Conservation (phyloP, 2,113 vertebrate genomes). For the Nannospalax galili region DNA sequence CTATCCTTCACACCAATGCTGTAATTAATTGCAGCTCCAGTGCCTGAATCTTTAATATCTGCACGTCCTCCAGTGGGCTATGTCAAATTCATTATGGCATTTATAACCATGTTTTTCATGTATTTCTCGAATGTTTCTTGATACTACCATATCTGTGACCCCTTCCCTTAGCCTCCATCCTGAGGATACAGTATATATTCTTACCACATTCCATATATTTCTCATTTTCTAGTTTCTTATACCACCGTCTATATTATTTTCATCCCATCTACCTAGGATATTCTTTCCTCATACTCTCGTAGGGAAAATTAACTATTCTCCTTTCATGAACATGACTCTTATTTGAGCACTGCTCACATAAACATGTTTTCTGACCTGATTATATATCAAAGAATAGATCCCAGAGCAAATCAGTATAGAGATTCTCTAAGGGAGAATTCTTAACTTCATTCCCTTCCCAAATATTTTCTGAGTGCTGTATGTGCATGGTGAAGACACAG, state of each 20-base stretch:
- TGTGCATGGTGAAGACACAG: neutral
- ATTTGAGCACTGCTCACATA: slow-evolving; percentile 21
- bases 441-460: neutral
- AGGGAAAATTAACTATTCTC: neutral
- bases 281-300: neutral
- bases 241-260: neutral
- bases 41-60: slow-evolving; percentile 4
- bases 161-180: neutral
- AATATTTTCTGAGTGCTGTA: neutral
- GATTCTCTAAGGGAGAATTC: neutral
- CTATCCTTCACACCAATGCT: neutral
- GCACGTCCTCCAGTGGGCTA: neutral
- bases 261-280: neutral
- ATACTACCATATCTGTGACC: neutral
- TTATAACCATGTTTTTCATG: neutral
- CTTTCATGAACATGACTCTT: neutral
- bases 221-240: neutral
- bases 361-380: neutral
- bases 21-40: neutral
- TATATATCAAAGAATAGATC: slow-evolving; percentile 3
- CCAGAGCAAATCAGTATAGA: neutral
- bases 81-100: neutral
- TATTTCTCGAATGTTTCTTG: neutral
- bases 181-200: neutral
- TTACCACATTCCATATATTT: neutral